Conservation (phyloP, 1,140 invertebrate genomes). For the Calephelis virginiensis region DNA sequence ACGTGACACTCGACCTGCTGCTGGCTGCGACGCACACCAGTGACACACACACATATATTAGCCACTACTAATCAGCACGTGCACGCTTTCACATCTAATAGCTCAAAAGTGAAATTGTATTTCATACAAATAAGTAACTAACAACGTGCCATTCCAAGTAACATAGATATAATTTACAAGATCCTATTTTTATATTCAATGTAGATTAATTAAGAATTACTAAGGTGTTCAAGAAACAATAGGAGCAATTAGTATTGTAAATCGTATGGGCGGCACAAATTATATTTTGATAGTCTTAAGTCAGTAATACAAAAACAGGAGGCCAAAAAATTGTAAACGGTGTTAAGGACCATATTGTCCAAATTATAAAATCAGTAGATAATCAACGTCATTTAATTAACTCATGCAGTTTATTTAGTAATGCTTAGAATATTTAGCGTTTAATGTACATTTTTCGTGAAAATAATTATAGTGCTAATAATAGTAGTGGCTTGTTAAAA, state of each 20-base stretch:
- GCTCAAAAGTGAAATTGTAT: slow-evolving; percentile 1
- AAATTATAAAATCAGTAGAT: not conserved
- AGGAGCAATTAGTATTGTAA: not conserved
- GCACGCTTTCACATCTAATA: slow-evolving; percentile 29
- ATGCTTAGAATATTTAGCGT: not conserved
- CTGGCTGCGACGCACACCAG: slow-evolving; percentile 79
- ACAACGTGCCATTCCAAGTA: not conserved
- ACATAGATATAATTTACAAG: not conserved
- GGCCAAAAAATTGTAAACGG: not conserved
- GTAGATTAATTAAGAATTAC: not conserved
- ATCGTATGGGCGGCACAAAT: not conserved
- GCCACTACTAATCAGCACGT: slow-evolving; percentile 60
- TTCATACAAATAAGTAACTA: not conserved
- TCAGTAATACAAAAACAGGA: not conserved
- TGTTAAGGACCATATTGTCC: not conserved
- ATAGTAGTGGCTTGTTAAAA: slow-evolving; percentile 9
- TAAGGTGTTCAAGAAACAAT: not conserved
- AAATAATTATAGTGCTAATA: slow-evolving; percentile 2
- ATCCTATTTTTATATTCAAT: not conserved
- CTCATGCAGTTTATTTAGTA: slow-evolving; percentile 12
- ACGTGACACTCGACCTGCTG: slow-evolving; percentile 80
- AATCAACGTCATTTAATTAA: slow-evolving; percentile 3
- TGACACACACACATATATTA: slow-evolving; percentile 72
- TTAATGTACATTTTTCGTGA: not conserved
- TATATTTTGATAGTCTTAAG: not conserved